phyloP scores from a whole-genome alignment of 2,113 vertebrate species.

The Lycocorax pyrrhopterus region DNA sequence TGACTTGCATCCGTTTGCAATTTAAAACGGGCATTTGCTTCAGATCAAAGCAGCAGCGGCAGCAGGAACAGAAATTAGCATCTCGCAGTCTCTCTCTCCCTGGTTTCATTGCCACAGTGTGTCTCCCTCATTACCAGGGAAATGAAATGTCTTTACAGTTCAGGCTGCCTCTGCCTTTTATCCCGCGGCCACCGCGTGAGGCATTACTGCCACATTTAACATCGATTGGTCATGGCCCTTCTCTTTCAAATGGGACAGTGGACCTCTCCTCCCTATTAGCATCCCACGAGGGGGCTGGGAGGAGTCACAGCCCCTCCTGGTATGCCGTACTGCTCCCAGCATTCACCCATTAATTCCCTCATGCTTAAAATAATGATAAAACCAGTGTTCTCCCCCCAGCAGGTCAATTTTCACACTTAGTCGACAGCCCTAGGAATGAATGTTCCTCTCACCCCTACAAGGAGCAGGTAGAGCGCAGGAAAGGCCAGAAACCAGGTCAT shows the following conservation, averaged over 20 bases:
- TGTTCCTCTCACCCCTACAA: background rate
- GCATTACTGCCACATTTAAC: constrained; percentile 28
- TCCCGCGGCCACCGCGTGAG: background rate
- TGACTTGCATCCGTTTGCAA: constrained; percentile 61
- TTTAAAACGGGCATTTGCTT: constrained; percentile 63
- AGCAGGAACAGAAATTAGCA: constrained; percentile 60
- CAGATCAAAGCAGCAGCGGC: constrained; percentile 61
- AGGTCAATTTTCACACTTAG: background rate
- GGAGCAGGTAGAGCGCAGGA: background rate
- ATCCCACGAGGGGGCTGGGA: background rate
- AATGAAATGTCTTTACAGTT: constrained; percentile 58
- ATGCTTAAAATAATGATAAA: background rate
- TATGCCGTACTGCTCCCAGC: background rate
- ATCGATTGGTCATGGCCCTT: constrained; percentile 47
- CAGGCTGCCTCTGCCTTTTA: constrained; percentile 55
- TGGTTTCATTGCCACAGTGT: constrained; percentile 27
- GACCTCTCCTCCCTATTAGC: background rate
- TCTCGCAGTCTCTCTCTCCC: constrained; percentile 36
- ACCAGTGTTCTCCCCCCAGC: background rate
- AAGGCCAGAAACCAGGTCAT: background rate
- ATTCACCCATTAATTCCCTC: background rate
- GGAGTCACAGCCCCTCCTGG: background rate
- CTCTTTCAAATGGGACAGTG: constrained; percentile 13
- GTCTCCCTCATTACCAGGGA: constrained; percentile 63
- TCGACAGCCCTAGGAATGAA: background rate